A percentile compares a stretch with the other conserved stretches of the same genome.
These are phyloP conservation scores for Anguilla pacifica DNA, from an alignment of 2,797 vertebrate species.

Conservation along the genomic window DNA sequence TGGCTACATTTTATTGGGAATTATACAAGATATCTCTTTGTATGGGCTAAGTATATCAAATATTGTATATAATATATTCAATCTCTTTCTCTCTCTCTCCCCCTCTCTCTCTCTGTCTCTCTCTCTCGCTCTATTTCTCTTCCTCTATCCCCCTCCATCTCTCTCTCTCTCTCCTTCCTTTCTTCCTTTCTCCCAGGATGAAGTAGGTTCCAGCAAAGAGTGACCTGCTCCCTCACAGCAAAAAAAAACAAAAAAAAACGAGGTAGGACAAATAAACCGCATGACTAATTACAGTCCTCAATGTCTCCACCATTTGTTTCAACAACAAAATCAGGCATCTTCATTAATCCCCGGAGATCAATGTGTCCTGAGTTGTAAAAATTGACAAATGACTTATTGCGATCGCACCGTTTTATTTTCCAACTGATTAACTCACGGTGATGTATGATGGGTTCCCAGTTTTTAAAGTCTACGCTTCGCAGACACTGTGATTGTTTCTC, in stretches of 20 bases:
- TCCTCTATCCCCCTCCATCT: slow-evolving; percentile 22
- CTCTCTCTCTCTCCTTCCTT: slow-evolving; percentile 38
- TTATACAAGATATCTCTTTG: not conserved
- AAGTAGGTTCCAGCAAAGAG: slow-evolving; percentile 69
- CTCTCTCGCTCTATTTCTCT: slow-evolving; percentile 47
- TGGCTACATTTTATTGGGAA: not conserved
- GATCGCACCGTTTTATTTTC: slow-evolving; percentile 80
- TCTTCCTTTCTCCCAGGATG: slow-evolving; percentile 70
- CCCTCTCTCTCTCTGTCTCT: slow-evolving; percentile 41
- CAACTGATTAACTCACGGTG: slow-evolving; percentile 79
- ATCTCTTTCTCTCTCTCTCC: slow-evolving; percentile 39
- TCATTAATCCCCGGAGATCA: slow-evolving; percentile 78
- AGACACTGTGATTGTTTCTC: slow-evolving; percentile 43
- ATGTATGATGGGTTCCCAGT: slow-evolving; percentile 49
- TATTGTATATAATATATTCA: no score
- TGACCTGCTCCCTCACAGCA: slow-evolving; percentile 67
- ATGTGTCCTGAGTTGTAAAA: slow-evolving; percentile 80
- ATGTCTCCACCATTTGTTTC: slow-evolving; percentile 75
- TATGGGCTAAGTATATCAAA: not conserved
- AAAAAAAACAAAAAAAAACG: slow-evolving; percentile 53
- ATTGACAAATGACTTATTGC: slow-evolving; percentile 84
- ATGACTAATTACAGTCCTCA: slow-evolving; percentile 76
- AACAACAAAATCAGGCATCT: slow-evolving; percentile 78
- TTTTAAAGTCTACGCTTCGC: slow-evolving; percentile 62
- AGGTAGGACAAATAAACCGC: slow-evolving; percentile 75